phyloP scores from a whole-genome alignment of 2,113 vertebrate genomes.

The Corythoichthys haematopterus region DNA sequence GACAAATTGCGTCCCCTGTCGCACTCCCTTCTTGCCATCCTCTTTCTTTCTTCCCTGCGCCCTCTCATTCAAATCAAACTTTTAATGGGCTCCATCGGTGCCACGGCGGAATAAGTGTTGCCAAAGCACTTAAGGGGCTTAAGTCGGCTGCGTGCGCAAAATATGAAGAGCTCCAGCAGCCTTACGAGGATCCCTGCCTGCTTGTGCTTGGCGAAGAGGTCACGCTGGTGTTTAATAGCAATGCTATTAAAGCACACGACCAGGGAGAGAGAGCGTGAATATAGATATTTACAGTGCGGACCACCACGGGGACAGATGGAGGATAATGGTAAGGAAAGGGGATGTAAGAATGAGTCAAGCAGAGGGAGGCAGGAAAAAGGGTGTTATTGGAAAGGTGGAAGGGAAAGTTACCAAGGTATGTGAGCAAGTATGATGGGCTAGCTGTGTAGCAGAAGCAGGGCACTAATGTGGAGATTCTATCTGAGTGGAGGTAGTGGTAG shows the following conservation, averaged over 20 bases:
- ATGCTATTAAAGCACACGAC: constrained; percentile 53
- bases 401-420: constrained; percentile 54
- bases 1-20: constrained; percentile 55
- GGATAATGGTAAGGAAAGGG: constrained; percentile 9
- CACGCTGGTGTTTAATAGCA: constrained; percentile 62
- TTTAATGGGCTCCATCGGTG: constrained; percentile 72
- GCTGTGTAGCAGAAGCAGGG: constrained; percentile 59
- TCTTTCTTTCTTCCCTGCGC: constrained; percentile 26
- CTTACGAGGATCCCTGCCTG: constrained; percentile 65
- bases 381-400: constrained; percentile 22
- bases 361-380: neutral
- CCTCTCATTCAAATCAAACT: constrained; percentile 68
- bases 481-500: constrained; percentile 10
- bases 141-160: constrained; percentile 70
- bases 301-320: constrained; percentile 28
- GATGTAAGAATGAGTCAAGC: neutral
- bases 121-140: constrained; percentile 79
- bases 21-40: neutral
- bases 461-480: constrained; percentile 67
- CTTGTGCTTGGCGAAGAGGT: constrained; percentile 65
- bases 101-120: constrained; percentile 76
- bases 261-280: constrained; percentile 48
- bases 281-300: constrained; percentile 48
- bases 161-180: constrained; percentile 70
- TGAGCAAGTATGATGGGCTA: constrained; percentile 60